Percentiles rank a stretch among this genome's conserved stretches.
Conservation (phyloP, 2,797 vertebrate genomes). For the Falco novaeseelandiae region DNA sequence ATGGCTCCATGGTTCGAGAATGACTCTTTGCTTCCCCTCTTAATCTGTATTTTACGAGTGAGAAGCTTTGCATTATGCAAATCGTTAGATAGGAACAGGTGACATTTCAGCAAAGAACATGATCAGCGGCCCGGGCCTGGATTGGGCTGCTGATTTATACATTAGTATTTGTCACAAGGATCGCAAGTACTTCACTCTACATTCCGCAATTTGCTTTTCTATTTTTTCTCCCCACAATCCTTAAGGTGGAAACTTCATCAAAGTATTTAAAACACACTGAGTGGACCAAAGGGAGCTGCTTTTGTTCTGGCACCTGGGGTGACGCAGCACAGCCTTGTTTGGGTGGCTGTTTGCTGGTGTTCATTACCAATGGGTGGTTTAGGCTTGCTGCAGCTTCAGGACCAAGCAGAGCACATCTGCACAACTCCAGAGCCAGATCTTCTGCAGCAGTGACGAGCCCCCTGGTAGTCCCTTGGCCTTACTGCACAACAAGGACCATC, state of each 20-base stretch:
- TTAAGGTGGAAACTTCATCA: conserved; percentile 87
- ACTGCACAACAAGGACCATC: background rate
- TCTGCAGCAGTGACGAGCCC: background rate
- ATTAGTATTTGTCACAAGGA: conserved; percentile 98
- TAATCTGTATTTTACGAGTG: conserved; percentile 99
- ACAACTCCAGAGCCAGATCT: background rate
- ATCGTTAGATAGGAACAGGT: conserved; percentile 99
- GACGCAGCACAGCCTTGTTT: background rate
- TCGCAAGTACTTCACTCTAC: conserved; percentile 82
- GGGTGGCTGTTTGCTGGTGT: background rate
- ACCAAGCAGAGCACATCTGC: background rate
- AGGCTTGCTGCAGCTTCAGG: background rate
- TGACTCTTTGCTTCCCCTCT: conserved; percentile 91
- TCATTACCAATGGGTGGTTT: background rate
- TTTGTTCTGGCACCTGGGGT: background rate
- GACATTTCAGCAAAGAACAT: conserved; percentile 98
- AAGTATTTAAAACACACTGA: background rate
- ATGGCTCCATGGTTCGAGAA: conserved; percentile 94
- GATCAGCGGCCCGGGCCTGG: conserved; percentile 90
- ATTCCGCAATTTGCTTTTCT: conserved; percentile 77
- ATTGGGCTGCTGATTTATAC: conserved; percentile 96
- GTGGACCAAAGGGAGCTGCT: background rate
- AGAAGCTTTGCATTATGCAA: conserved; percentile 99
- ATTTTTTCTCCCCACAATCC: conserved; percentile 52
- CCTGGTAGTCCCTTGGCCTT: background rate